A percentile compares a stretch with the other conserved stretches of the same genome.
Conservation (phyloP, 2,888 invertebrate genomes). For the Stenotaenia linearis region DNA sequence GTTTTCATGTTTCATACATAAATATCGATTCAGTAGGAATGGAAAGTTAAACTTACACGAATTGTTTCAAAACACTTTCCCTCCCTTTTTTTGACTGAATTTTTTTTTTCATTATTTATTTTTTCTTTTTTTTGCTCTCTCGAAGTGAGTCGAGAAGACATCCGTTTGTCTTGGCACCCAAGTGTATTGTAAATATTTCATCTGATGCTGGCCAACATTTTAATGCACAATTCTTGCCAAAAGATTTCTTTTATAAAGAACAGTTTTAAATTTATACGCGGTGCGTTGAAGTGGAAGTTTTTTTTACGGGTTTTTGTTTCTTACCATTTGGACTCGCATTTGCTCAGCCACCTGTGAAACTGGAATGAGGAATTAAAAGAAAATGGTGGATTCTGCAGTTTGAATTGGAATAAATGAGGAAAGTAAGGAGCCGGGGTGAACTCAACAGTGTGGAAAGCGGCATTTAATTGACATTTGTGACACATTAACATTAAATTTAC, state of each 20-base stretch:
- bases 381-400: background rate
- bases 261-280: background rate
- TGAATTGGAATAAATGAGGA: slow-evolving; percentile 1
- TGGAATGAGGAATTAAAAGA: slow-evolving; percentile 15
- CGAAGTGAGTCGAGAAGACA: background rate
- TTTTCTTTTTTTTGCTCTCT: background rate
- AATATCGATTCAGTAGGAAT: slow-evolving; percentile 8
- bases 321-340: background rate
- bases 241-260: slow-evolving; percentile 2
- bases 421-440: background rate
- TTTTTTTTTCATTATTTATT: background rate
- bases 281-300: background rate
- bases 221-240: slow-evolving; percentile 14
- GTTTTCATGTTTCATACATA: background rate
- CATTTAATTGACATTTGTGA: slow-evolving; percentile 8
- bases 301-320: slow-evolving; percentile 16
- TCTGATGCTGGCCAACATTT: slow-evolving; percentile 9
- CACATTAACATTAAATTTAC: background rate
- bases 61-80: too few relatives aligned
- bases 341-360: slow-evolving; percentile 4
- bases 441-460: background rate
- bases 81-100: too few relatives aligned
- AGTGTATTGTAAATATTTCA: slow-evolving; percentile 23
- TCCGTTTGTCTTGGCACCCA: slow-evolving; percentile 21
- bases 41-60: background rate